Conservation (phyloP, 2,797 vertebrate genomes). For the Pseudomugil tenellus region DNA sequence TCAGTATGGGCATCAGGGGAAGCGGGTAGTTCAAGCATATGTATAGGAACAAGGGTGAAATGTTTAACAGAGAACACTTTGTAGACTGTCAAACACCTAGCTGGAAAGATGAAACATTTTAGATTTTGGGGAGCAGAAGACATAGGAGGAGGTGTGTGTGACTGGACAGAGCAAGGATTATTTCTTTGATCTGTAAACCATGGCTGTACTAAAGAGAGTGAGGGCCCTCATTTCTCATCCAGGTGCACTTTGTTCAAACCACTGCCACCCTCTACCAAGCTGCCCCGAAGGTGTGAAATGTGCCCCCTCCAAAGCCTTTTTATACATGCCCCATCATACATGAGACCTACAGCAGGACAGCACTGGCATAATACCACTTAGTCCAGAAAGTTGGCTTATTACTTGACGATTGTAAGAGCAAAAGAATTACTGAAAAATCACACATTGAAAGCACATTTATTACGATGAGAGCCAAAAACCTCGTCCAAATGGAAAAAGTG, state of each 20-base stretch:
- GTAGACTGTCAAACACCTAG: slow-evolving; percentile 23
- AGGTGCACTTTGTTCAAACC: slow-evolving; percentile 69
- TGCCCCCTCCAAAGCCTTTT: slow-evolving; percentile 61
- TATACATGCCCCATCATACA: slow-evolving; percentile 58
- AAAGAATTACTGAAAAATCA: not conserved
- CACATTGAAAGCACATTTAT: not conserved
- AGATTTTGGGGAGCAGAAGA: slow-evolving; percentile 50
- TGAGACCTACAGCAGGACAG: slow-evolving; percentile 65
- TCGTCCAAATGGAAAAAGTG: no score
- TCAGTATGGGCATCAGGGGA: slow-evolving; percentile 66
- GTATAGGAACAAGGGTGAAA: slow-evolving; percentile 23
- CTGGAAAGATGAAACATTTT: slow-evolving; percentile 13
- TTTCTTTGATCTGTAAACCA: slow-evolving; percentile 76
- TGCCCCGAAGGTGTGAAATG: slow-evolving; percentile 77
- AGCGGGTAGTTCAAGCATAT: slow-evolving; percentile 54
- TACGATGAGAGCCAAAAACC: no score
- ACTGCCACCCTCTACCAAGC: slow-evolving; percentile 63
- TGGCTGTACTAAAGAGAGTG: slow-evolving; percentile 53
- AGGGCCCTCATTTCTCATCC: slow-evolving; percentile 59
- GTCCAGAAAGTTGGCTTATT: not conserved
- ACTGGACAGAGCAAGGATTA: slow-evolving; percentile 62
- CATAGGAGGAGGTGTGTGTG: slow-evolving; percentile 33
- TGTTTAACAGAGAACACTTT: slow-evolving; percentile 26
- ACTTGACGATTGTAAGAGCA: not conserved
- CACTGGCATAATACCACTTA: slow-evolving; percentile 41